Evolutionary conservation across 2,888 invertebrate genomes (phyloP), one percentile per base, ranked within the genome.

Genomic region (Xylota sylvarum): DNA sequence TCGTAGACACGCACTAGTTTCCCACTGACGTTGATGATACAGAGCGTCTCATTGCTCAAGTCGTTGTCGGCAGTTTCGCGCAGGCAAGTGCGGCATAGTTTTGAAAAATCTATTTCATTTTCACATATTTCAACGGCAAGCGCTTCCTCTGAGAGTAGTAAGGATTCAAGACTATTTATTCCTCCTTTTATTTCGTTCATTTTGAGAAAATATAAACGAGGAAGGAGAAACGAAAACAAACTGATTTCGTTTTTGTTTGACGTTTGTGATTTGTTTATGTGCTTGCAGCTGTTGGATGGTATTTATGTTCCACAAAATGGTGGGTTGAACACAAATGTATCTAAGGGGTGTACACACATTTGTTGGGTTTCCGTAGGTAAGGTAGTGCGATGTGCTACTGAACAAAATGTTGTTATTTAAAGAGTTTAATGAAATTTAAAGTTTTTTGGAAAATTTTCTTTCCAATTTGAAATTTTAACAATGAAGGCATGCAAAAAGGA

Each of bases 51-150:
- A n/a, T 64, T 86, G 6, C 48, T n/a, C 55, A 86, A 48, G 7
- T 86, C 77, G 7, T 81, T 81, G 55, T 69, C 77, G 14, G 12
- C 32, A 3, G 77, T 73, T 77, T 86, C 86, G 10, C 35, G 32
- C 2, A 86, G 50, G 23, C 86, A 86, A 5, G 82, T 86, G 2
- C 86, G 81, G 5, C 86, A 86, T 0, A 86, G 43, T 27, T 65
- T 80, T 1, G 70, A 32, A 19, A 85, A 58, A 48, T 85, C 69
- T 2, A 84, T 19, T 19, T 74, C 56, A 43, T n/a, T 19, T 14
- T 52, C 27, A n/a, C 40, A 40, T 19, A 52, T 27, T 46, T 77
- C 52, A 0, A 37, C 19, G 4, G n/a, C n/a, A 7, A 37, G 12
- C 2, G 19, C 10, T 2, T 52, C 78, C 12, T 69, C 78, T 0